Conservation (phyloP, 2,888 invertebrate genomes). For the Tipula confusa region DNA sequence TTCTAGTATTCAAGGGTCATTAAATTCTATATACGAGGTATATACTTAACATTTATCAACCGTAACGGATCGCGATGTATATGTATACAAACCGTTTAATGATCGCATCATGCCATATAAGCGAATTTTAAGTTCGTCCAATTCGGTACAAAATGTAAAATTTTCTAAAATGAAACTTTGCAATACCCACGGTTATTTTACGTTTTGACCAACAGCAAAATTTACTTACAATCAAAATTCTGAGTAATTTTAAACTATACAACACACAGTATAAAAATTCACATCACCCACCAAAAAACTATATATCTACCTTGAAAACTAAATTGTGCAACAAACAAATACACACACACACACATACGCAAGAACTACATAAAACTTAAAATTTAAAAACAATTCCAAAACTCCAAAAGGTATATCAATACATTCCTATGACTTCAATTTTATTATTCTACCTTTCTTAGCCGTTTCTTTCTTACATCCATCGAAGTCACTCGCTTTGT, state of each 20-base stretch:
- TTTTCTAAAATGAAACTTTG: too few relatives aligned
- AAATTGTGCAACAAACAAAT: not conserved
- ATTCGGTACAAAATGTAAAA: too few relatives aligned
- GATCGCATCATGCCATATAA: too few relatives aligned
- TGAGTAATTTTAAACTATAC: not conserved
- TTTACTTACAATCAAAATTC: not conserved
- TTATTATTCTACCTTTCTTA: slow-evolving; percentile 12
- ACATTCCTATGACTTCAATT: slow-evolving; percentile 20
- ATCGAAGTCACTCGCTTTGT: slow-evolving; percentile 20
- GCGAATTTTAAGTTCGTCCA: too few relatives aligned
- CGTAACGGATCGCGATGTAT: too few relatives aligned
- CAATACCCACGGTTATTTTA: too few relatives aligned
- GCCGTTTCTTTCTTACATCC: slow-evolving; percentile 20
- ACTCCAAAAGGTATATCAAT: not conserved
- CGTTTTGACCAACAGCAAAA: too few relatives aligned
- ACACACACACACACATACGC: not conserved
- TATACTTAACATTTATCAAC: too few relatives aligned
- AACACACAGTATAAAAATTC: not conserved
- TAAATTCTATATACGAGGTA: too few relatives aligned
- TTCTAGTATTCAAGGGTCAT: too few relatives aligned
- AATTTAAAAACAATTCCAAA: not conserved
- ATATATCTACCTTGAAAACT: not conserved
- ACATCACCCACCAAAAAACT: not conserved
- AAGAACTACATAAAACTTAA: not conserved
- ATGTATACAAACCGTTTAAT: too few relatives aligned